A percentile compares a stretch with the other conserved stretches of the same genome.
These are phyloP conservation scores for Zoanthus solanderi DNA, from an alignment of 92 coral and sea anemone species.

Conservation along the genomic window DNA sequence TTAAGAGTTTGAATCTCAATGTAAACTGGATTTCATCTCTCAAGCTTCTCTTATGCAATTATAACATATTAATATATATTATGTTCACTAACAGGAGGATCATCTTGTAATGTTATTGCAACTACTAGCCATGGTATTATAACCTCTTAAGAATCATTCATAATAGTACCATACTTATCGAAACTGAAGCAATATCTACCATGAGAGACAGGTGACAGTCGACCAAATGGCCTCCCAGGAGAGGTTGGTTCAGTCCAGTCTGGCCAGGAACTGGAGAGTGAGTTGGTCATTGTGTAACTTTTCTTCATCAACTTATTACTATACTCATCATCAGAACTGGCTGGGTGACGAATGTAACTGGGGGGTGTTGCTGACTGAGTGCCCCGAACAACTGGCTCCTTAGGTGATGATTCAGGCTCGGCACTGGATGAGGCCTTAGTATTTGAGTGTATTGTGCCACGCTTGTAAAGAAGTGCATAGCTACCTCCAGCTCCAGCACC, in stretches of 20 bases:
- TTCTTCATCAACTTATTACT: conserved; percentile 43
- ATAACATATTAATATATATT: no score
- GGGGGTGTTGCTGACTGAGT: conserved; percentile 87
- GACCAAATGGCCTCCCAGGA: conserved; percentile 79
- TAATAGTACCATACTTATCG: no score
- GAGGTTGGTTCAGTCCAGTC: conserved; percentile 83
- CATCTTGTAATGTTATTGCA: no score
- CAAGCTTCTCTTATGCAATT: no score
- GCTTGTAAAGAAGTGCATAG: conserved; percentile 84
- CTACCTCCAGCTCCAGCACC: conserved; percentile 76
- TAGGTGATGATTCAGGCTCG: conserved; percentile 78
- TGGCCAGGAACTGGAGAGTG: conserved; percentile 90
- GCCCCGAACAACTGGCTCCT: conserved; percentile 69
- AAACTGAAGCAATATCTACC: conserved; percentile 49
- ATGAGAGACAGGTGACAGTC: conserved; percentile 87
- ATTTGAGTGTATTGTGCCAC: conserved; percentile 81
- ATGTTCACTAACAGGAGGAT: no score
- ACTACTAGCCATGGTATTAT: no score
- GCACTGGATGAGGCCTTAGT: conserved; percentile 85
- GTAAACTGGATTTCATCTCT: no score
- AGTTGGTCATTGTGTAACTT: conserved; percentile 69
- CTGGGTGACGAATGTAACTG: conserved; percentile 64
- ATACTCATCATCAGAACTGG: conserved; percentile 75
- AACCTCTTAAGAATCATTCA: no score
- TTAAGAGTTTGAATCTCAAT: no score